Percentiles rank a stretch among this genome's conserved stretches.
Conservation (phyloP, 2,888 invertebrate genomes). For the Leptinotarsa rubiginosa region DNA sequence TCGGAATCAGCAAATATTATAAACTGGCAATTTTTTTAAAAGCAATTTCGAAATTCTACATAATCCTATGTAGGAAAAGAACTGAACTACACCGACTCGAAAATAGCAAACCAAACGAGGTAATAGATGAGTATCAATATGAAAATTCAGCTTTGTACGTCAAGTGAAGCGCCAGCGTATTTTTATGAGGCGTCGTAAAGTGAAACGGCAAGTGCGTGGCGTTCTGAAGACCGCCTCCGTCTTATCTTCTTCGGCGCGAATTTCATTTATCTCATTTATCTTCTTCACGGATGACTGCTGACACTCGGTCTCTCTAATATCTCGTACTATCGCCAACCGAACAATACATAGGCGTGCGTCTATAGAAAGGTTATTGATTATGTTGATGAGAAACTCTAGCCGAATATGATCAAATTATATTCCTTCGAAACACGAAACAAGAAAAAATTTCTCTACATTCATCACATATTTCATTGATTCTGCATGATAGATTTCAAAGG, state of each 20-base stretch:
- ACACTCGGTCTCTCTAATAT: slow-evolving; percentile 57
- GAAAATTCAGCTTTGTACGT: background rate
- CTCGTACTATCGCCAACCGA: slow-evolving; percentile 36
- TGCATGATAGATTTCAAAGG: too few relatives aligned
- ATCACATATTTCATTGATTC: too few relatives aligned
- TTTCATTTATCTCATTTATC: slow-evolving; percentile 66
- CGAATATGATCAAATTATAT: background rate
- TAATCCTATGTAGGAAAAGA: too few relatives aligned
- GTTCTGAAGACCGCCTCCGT: slow-evolving; percentile 23
- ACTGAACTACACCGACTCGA: background rate
- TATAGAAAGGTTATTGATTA: slow-evolving; percentile 15
- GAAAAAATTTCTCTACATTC: too few relatives aligned
- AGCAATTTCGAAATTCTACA: too few relatives aligned
- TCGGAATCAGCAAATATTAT: too few relatives aligned
- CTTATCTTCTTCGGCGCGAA: slow-evolving; percentile 42
- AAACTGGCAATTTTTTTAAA: too few relatives aligned
- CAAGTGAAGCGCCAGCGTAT: slow-evolving; percentile 8
- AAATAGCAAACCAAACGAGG: slow-evolving; percentile 3
- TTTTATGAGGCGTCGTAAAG: slow-evolving; percentile 22
- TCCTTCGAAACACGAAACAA: too few relatives aligned
- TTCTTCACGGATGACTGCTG: slow-evolving; percentile 65
- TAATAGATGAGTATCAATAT: slow-evolving; percentile 9
- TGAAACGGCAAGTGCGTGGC: slow-evolving; percentile 34
- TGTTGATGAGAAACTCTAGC: background rate
- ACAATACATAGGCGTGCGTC: slow-evolving; percentile 25